Percentiles rank a stretch among this genome's conserved stretches.
Evolutionary conservation across 2,888 invertebrate species (phyloP).

Genomic region (Flexamia atlantica): DNA sequence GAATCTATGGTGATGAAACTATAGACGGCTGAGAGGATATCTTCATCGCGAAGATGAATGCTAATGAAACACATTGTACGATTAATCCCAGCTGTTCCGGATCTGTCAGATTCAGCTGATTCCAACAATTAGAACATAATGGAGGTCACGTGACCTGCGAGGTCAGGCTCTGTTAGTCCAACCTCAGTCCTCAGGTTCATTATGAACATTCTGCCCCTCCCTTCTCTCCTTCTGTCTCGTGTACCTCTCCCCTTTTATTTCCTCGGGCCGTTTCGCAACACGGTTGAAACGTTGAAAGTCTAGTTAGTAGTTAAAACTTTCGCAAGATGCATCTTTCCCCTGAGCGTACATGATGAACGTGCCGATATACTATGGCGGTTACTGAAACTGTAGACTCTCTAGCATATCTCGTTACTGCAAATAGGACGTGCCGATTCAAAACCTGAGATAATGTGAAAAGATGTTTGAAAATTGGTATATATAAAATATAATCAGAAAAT

Average conservation of each 20-base stretch:
- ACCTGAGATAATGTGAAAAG: too few species aligned
- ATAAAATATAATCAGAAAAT: too few species aligned
- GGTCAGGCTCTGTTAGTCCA: not conserved
- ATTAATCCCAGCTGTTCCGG: slow-evolving; percentile 33
- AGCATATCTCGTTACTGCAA: too few species aligned
- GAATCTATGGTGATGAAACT: too few species aligned
- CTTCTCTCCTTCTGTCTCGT: too few species aligned
- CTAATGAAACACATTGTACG: slow-evolving; percentile 37
- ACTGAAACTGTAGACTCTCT: not conserved
- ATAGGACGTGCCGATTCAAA: too few species aligned
- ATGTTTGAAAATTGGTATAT: too few species aligned
- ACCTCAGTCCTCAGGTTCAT: slow-evolving; percentile 17
- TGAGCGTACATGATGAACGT: not conserved
- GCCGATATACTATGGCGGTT: not conserved
- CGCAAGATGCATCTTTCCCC: not conserved
- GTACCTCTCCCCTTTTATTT: not conserved
- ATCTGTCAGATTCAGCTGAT: slow-evolving; percentile 39
- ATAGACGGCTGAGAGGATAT: not conserved
- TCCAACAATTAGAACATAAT: slow-evolving; percentile 25
- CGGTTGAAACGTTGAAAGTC: not conserved
- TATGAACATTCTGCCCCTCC: not conserved
- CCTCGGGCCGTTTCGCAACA: not conserved
- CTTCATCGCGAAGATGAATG: slow-evolving; percentile 4
- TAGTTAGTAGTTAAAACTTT: not conserved
- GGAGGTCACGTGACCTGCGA: not conserved